These are phyloP conservation scores for Synodontis membranacea DNA, from an alignment of 2,113 vertebrate genomes.

Conservation along the genomic window DNA sequence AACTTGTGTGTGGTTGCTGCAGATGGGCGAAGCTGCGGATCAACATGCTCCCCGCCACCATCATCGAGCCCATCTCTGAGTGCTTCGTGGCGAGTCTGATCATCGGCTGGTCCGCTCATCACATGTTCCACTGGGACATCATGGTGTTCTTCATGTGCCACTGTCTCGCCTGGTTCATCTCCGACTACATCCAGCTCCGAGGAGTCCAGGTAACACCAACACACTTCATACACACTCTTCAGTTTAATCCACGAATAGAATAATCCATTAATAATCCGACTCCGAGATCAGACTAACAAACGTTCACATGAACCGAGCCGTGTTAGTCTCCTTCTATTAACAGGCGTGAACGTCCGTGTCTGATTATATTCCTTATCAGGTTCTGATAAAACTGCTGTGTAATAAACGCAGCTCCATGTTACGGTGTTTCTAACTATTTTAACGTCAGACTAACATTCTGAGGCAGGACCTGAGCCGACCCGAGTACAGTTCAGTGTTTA, in stretches of 20 bases:
- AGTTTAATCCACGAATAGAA: too few species aligned
- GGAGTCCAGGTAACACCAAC: constrained; percentile 86
- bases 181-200: constrained; percentile 94
- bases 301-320: too few species aligned
- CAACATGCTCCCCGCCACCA: constrained; percentile 95
- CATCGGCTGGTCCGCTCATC: constrained; percentile 94
- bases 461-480: too few species aligned
- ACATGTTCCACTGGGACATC: constrained; percentile 94
- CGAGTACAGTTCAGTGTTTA: too few species aligned
- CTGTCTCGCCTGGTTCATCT: constrained; percentile 96
- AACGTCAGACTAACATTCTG: too few species aligned
- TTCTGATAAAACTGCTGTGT: too few species aligned
- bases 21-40: constrained; percentile 96
- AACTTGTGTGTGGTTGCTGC: constrained; percentile 8
- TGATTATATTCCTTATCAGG: not conserved
- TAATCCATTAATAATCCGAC: too few species aligned
- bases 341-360: not conserved
- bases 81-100: constrained; percentile 97
- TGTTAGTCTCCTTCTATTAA: not conserved
- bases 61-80: constrained; percentile 94
- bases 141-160: constrained; percentile 99
- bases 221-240: not conserved
- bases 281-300: too few species aligned
- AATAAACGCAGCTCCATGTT: too few species aligned
- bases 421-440: too few species aligned